Conservation (phyloP, 2,113 vertebrate genomes). For the Marmota flaviventris region DNA sequence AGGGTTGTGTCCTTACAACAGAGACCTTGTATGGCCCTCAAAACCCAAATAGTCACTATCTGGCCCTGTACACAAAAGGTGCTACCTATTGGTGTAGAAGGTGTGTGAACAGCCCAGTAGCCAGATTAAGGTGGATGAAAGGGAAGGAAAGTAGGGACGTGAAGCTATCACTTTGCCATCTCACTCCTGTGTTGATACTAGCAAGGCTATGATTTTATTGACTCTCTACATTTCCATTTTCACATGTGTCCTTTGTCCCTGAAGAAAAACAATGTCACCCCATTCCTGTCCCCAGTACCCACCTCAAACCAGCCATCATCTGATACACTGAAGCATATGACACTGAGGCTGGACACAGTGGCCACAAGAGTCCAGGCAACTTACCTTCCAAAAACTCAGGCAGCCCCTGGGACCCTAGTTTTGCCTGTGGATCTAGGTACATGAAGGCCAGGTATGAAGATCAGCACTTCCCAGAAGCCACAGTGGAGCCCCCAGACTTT, state of each 20-base stretch:
- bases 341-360: not conserved
- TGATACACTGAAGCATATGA: not conserved
- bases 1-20: not conserved
- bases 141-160: too few relatives aligned
- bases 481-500: not conserved
- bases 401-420: too few relatives aligned
- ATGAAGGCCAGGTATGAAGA: rapidly evolving
- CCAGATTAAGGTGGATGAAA: not conserved
- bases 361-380: not conserved
- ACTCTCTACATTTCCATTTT: not conserved
- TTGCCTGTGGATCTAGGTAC: not conserved
- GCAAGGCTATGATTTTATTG: not conserved
- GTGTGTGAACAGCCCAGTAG: not conserved
- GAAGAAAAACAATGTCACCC: not conserved
- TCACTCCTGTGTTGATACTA: rapidly evolving
- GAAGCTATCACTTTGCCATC: rapidly evolving
- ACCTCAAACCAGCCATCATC: not conserved
- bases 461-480: not conserved
- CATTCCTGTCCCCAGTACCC: not conserved
- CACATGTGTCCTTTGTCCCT: not conserved
- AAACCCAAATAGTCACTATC: not conserved
- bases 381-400: not conserved
- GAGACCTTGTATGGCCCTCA: not conserved
- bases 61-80: not conserved
- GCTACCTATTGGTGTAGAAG: not conserved